Evolutionary conservation across 2,113 vertebrate species (phyloP).

Genomic region (Ammodytes dubius): DNA sequence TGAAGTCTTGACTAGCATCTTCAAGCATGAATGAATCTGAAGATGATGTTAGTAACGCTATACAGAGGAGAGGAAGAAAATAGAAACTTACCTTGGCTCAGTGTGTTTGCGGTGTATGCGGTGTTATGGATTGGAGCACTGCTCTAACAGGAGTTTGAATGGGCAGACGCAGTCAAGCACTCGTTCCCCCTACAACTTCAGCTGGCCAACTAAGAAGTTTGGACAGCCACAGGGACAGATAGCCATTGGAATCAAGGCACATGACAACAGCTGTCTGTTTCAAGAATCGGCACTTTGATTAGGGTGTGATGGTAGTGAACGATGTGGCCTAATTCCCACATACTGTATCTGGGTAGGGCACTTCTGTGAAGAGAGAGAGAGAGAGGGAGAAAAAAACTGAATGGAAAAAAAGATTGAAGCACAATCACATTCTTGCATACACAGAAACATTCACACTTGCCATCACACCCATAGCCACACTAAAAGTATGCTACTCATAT

Average conservation of each 20-base stretch:
- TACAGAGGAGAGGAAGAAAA: conserved; percentile 37
- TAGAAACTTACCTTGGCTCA: conserved; percentile 79
- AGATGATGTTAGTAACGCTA: conserved; percentile 33
- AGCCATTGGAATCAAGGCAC: conserved; percentile 83
- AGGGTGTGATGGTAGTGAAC: conserved; percentile 78
- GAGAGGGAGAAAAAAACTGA: conserved; percentile 21
- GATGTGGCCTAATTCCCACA: conserved; percentile 84
- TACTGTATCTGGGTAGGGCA: conserved; percentile 81
- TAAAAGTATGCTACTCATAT: conserved; percentile 50
- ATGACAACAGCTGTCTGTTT: conserved; percentile 89
- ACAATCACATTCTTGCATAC: conserved; percentile 60
- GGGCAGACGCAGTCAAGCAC: conserved; percentile 51
- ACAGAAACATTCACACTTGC: conserved; percentile 58
- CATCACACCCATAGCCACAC: conserved; percentile 56
- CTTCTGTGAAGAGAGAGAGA: conserved; percentile 66
- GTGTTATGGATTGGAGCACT: conserved; percentile 41
- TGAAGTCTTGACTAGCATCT: conserved; percentile 51
- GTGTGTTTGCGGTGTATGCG: conserved; percentile 64
- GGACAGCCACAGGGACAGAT: conserved; percentile 77
- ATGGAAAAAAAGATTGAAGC: conserved; percentile 71
- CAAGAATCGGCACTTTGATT: conserved; percentile 89
- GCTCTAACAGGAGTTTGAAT: conserved; percentile 57
- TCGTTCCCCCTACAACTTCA: conserved; percentile 70
- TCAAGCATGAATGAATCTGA: conserved; percentile 36
- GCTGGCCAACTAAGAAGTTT: conserved; percentile 75